Percentiles rank a stretch among this genome's conserved stretches.
These are phyloP conservation scores for Rhamnusium bicolor DNA, from an alignment of 2,888 invertebrate genomes.

Conservation along the genomic window DNA sequence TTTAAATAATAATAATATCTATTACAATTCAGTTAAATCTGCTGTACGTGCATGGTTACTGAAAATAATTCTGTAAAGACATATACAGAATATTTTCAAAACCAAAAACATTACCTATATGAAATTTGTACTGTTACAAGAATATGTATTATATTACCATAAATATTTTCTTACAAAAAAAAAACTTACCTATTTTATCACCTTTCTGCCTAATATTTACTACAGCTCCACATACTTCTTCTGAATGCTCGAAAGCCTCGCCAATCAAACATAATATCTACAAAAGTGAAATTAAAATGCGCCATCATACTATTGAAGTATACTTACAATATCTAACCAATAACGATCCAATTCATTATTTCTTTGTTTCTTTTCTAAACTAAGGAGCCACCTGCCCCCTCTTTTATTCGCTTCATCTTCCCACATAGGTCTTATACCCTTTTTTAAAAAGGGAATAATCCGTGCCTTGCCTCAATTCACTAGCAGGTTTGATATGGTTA, in stretches of 20 bases:
- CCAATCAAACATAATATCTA: slow-evolving; percentile 91
- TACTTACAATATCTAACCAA: slow-evolving; percentile 89
- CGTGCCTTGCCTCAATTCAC: slow-evolving; percentile 88
- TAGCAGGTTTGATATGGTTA: slow-evolving; percentile 92
- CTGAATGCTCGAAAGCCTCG: slow-evolving; percentile 95
- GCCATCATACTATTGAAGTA: no score
- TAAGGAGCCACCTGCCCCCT: slow-evolving; percentile 95
- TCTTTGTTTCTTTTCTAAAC: slow-evolving; percentile 86
- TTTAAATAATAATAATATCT: no score
- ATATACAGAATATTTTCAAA: no score
- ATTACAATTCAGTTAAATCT: no score
- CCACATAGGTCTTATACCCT: slow-evolving; percentile 96
- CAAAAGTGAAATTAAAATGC: slow-evolving; percentile 55
- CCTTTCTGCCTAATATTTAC: slow-evolving; percentile 93
- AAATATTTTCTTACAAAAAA: no score
- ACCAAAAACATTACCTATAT: no score
- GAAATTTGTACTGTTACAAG: no score
- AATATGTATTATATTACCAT: no score
- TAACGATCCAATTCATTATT: slow-evolving; percentile 84
- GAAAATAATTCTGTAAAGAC: no score
- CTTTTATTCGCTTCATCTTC: slow-evolving; percentile 92
- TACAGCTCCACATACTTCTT: slow-evolving; percentile 97
- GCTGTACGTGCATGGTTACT: no score
- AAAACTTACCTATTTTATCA: slow-evolving; percentile 90
- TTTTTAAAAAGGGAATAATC: slow-evolving; percentile 91